Conservation (phyloP, 2,797 vertebrate genomes). For the Acipenser transmontanus region DNA sequence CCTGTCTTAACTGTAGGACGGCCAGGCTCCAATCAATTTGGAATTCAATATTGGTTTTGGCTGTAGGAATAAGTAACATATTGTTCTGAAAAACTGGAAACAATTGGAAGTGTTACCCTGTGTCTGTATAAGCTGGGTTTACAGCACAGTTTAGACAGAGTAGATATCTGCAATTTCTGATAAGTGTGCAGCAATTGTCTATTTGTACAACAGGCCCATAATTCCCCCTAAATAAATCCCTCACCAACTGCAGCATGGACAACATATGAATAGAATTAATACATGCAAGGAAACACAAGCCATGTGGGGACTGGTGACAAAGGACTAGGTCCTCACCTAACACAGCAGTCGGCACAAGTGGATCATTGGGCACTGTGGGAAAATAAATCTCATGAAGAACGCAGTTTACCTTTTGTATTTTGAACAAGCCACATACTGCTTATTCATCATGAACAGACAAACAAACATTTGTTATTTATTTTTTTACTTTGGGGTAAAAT, state of each 20-base stretch:
- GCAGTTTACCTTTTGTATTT: conserved; percentile 36
- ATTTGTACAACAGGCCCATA: conserved; percentile 32
- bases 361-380: conserved; percentile 94
- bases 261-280: conserved; percentile 33
- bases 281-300: conserved; percentile 61
- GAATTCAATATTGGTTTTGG: conserved; percentile 1
- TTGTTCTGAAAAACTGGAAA: neutral
- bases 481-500: too few species aligned
- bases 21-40: too few species aligned
- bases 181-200: conserved; percentile 23
- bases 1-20: too few species aligned
- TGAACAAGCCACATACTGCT: conserved; percentile 1
- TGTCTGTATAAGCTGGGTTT: conserved; percentile 4
- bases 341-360: conserved; percentile 96
- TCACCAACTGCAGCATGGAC: conserved; percentile 15
- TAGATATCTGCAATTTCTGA: conserved; percentile 19
- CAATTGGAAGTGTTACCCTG: neutral
- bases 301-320: conserved; percentile 52
- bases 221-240: conserved; percentile 18
- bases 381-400: conserved; percentile 71
- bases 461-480: neutral
- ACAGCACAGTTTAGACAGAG: conserved; percentile 11
- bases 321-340: conserved; percentile 86
- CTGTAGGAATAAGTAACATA: conserved; percentile 15
- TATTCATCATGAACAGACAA: conserved; percentile 2